phyloP scores from a whole-genome alignment of 2,888 invertebrate species.

The Zaprionus obscuricornis region DNA sequence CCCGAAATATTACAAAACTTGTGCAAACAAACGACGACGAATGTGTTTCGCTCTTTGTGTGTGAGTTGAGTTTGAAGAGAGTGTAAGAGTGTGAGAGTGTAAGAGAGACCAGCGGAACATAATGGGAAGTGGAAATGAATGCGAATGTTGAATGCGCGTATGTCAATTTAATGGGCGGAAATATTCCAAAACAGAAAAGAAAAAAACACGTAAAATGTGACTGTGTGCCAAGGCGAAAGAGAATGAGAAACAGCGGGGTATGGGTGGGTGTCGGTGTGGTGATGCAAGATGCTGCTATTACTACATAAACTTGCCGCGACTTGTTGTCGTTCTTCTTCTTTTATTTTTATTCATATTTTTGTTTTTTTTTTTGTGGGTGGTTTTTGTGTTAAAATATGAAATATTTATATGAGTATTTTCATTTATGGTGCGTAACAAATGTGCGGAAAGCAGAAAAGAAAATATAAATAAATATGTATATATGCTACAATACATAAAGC shows the following conservation, averaged over 20 bases:
- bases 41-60: no score
- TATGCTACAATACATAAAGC: neutral
- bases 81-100: no score
- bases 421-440: constrained; percentile 79
- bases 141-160: constrained; percentile 67
- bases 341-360: no score
- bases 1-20: constrained; percentile 80
- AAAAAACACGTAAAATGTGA: constrained; percentile 50
- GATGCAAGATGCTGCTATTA: constrained; percentile 22
- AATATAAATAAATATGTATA: constrained; percentile 12
- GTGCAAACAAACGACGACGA: constrained; percentile 70
- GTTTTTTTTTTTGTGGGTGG: constrained; percentile 30
- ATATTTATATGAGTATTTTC: constrained; percentile 78
- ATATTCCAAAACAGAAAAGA: constrained; percentile 58
- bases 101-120: constrained; percentile 2
- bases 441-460: constrained; percentile 58
- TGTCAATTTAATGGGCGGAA: constrained; percentile 80
- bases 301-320: no score
- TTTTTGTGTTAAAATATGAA: constrained; percentile 67
- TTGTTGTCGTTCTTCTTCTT: constrained; percentile 45
- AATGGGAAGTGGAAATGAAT: constrained; percentile 61
- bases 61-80: no score
- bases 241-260: neutral
- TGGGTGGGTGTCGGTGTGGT: constrained; percentile 7
- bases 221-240: constrained; percentile 2